Conservation (phyloP, 2,888 invertebrate genomes). For the Tanytarsus gracilentus region DNA sequence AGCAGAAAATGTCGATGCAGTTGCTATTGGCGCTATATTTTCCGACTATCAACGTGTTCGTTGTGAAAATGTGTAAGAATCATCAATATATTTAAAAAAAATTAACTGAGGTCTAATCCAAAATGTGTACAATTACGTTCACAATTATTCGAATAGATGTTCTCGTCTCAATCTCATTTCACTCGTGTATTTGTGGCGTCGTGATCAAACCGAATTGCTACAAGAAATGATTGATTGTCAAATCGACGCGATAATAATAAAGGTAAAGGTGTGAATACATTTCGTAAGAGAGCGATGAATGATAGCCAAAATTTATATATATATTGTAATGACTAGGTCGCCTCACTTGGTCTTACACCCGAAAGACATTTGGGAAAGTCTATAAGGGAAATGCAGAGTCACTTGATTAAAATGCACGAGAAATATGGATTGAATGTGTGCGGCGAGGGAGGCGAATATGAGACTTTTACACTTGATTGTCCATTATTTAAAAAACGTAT, state of each 20-base stretch:
- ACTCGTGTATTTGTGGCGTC: slow-evolving; percentile 90
- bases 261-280: slow-evolving; percentile 51
- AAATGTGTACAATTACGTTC: neutral
- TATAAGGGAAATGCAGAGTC: slow-evolving; percentile 74
- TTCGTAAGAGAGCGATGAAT: neutral
- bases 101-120: neutral
- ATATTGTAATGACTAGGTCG: slow-evolving; percentile 40
- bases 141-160: too few relatives aligned
- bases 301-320: neutral
- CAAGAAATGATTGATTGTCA: slow-evolving; percentile 94
- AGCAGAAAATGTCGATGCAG: slow-evolving; percentile 74
- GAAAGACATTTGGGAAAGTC: slow-evolving; percentile 78
- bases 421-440: slow-evolving; percentile 93
- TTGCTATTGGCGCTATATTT: slow-evolving; percentile 94
- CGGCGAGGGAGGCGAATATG: slow-evolving; percentile 99
- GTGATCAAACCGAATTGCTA: slow-evolving; percentile 87
- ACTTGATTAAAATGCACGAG: slow-evolving; percentile 79
- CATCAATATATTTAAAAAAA: slow-evolving; percentile 27
- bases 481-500: slow-evolving; percentile 87
- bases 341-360: slow-evolving; percentile 84
- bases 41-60: slow-evolving; percentile 97
- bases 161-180: slow-evolving; percentile 78
- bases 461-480: slow-evolving; percentile 95
- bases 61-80: slow-evolving; percentile 92
- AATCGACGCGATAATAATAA: slow-evolving; percentile 90